Evolutionary conservation across 2,113 vertebrate genomes (phyloP), one percentile per base, ranked within the genome.

Genomic region (Xenotilapia leptura): DNA sequence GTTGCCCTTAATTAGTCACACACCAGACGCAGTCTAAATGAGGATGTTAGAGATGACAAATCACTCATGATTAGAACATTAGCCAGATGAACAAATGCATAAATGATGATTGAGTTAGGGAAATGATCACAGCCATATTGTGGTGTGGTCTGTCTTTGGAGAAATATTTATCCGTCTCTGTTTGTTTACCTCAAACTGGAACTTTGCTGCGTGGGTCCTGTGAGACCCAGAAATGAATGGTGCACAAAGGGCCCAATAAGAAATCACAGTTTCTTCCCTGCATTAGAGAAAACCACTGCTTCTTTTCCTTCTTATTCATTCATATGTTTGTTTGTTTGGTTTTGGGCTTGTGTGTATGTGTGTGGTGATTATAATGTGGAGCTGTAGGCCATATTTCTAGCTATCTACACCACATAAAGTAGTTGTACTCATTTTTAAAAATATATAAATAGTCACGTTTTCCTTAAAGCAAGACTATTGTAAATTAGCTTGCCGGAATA

Each of bases 41-140:
- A 88, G 91, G 87, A 90, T 84, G 88, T 90, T 92, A 85, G 65
- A 86, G 79, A 93, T 95, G 91, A 94, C 93, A 96, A 95, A 95
- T 93, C 88, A 88, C 90, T 90, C 90, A 88, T 92, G 94, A 95
- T 95, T 92, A 91, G 79, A 85, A 82, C 88, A 93, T 94, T 94
- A 93, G 92, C 93, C 92, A 93, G 94, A 96, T 95, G 94, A 95
- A 92, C 83, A 88, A 90, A 93, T 96, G 91, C 92, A 94, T 92
- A 93, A 95, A 88, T 95, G 89, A 95, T 92, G 91, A 92, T 80
- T 82, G 85, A 91, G 89, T 89, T 47, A 49, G 81, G 70, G 65
- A 89, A 86, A 84, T 73, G 77, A 88, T 92, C 90, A 86, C 83
- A 83, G 73, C 90, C 84, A 86, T 88, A 91, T 89, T 94, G 90